Percentiles rank a stretch among this genome's conserved stretches.
Conservation (phyloP, 2,797 vertebrate species). For the Morus bassanus region DNA sequence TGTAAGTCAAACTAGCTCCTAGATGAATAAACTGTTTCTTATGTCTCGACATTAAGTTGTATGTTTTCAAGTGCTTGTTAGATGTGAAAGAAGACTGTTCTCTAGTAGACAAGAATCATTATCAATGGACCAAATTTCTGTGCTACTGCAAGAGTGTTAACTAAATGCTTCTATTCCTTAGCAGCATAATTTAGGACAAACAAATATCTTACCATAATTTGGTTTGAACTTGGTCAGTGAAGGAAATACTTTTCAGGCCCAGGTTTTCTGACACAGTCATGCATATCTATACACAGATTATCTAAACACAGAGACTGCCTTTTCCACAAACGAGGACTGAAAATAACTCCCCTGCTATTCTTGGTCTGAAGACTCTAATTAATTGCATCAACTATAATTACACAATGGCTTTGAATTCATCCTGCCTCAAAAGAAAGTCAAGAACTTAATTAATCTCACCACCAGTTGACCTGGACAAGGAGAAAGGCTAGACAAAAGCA, state of each 20-base stretch:
- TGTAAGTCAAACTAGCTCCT: background rate
- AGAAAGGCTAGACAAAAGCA: background rate
- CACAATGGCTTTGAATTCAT: background rate
- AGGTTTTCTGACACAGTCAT: background rate
- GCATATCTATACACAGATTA: background rate
- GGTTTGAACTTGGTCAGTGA: background rate
- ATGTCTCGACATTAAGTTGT: background rate
- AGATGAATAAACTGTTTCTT: background rate
- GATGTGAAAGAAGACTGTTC: background rate
- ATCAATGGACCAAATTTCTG: background rate
- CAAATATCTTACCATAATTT: background rate
- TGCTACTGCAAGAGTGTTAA: background rate
- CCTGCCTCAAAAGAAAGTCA: background rate
- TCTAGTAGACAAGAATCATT: background rate
- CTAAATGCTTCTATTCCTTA: background rate
- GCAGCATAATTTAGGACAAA: background rate
- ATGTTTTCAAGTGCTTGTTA: background rate
- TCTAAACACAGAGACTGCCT: background rate
- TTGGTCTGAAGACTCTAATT: background rate
- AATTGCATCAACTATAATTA: background rate
- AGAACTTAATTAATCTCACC: background rate
- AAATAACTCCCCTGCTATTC: background rate
- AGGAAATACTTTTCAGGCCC: background rate
- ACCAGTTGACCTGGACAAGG: background rate
- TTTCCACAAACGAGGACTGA: background rate